phyloP scores from a whole-genome alignment of 2,113 vertebrate genomes.

The Psittacula cyanocephala region DNA sequence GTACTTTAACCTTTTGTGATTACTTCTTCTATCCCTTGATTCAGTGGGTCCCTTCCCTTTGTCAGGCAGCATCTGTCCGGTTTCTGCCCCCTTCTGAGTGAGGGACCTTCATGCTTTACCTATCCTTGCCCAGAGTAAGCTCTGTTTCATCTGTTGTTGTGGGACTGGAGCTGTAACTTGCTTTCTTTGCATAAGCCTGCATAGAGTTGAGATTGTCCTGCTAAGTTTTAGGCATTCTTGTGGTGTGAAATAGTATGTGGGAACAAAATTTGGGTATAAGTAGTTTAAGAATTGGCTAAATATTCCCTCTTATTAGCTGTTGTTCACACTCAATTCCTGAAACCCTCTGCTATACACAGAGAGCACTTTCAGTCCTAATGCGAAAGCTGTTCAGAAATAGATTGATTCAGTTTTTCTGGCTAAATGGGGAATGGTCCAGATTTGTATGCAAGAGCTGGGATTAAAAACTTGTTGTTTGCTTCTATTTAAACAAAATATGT shows the following conservation, averaged over 20 bases:
- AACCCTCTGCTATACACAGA: not conserved
- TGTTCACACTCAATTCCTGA: not conserved
- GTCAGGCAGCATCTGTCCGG: not conserved
- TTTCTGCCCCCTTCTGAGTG: not conserved
- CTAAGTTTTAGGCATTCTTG: not conserved
- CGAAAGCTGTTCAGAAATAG: not conserved
- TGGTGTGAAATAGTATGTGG: not conserved
- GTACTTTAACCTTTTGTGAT: not conserved
- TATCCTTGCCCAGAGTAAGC: not conserved
- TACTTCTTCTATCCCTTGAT: not conserved
- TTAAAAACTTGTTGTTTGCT: slow-evolving; percentile 57
- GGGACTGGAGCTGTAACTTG: not conserved
- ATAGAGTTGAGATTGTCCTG: not conserved
- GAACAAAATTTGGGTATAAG: not conserved
- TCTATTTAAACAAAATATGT: slow-evolving; percentile 41
- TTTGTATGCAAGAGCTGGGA: slow-evolving; percentile 12
- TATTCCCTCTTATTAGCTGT: not conserved
- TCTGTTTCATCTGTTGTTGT: not conserved
- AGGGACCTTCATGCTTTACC: not conserved
- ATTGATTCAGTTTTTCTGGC: not conserved
- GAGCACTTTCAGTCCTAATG: not conserved
- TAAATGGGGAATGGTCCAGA: slow-evolving; percentile 8
- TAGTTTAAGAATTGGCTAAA: not conserved
- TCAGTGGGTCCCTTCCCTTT: not conserved
- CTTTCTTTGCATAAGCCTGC: not conserved